These are phyloP conservation scores for Rhineura floridana DNA, from an alignment of 2,113 vertebrate species.

Conservation along the genomic window DNA sequence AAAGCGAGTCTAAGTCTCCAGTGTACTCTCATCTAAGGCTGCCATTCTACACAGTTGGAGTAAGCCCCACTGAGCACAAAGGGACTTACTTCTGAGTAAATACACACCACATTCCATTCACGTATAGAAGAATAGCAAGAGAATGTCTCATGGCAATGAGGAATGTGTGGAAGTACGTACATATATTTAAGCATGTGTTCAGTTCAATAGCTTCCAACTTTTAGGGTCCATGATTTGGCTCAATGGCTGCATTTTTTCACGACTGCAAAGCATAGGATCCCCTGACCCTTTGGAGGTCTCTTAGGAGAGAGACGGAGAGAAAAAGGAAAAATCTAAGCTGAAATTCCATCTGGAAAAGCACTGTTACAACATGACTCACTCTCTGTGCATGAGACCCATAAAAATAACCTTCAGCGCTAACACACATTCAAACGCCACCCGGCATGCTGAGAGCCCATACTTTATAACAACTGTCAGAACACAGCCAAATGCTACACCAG, in stretches of 20 bases:
- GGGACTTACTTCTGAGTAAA: no score
- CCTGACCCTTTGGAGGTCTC: accelerated
- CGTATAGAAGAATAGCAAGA: no score
- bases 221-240: no score
- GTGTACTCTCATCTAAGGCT: no score
- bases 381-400: neutral
- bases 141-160: no score
- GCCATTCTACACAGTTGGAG: no score
- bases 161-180: neutral
- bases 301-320: neutral
- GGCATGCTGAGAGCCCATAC: neutral
- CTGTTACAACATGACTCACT: neutral
- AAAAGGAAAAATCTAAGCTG: neutral
- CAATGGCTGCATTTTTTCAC: neutral
- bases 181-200: neutral
- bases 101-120: no score
- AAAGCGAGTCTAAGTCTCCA: no score
- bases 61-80: no score
- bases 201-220: neutral
- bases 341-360: neutral
- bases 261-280: neutral
- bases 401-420: slow-evolving; percentile 14
- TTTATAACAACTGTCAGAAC: neutral
- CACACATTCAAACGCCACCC: neutral
- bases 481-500: slow-evolving; percentile 1